phyloP scores from a whole-genome alignment of 2,888 invertebrate genomes.

The Luperina testacea region DNA sequence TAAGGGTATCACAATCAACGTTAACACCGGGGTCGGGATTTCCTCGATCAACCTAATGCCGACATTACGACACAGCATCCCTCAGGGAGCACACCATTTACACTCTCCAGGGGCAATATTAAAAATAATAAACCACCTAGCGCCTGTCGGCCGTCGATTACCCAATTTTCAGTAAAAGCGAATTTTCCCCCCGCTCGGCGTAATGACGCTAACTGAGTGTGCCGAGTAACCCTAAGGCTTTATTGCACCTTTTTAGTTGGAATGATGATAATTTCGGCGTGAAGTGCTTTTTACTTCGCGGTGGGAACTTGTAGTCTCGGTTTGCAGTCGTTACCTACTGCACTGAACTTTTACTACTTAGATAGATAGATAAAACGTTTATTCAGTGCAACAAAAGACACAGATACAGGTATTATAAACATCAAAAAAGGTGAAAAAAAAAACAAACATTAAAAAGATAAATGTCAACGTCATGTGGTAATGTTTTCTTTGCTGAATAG shows the following conservation, averaged over 20 bases:
- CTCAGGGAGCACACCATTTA: constrained; percentile 65
- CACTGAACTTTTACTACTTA: constrained; percentile 8
- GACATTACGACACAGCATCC: constrained; percentile 64
- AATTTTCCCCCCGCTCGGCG: constrained; percentile 69
- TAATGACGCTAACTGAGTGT: constrained; percentile 72
- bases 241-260: constrained; percentile 76
- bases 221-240: constrained; percentile 68
- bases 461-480: constrained; percentile 13
- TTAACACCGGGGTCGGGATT: constrained; percentile 64
- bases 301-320: constrained; percentile 34
- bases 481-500: not conserved
- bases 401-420: too few species aligned
- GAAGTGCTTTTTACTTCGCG: constrained; percentile 71
- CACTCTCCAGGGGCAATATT: constrained; percentile 73
- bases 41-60: constrained; percentile 70
- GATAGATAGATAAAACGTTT: too few species aligned
- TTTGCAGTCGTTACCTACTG: constrained; percentile 39
- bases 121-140: constrained; percentile 77
- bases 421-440: too few species aligned
- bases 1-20: constrained; percentile 62
- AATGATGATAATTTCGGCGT: constrained; percentile 78
- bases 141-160: constrained; percentile 79
- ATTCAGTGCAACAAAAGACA: too few species aligned
- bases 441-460: too few species aligned
- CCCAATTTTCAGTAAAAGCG: constrained; percentile 82